phyloP scores from a whole-genome alignment of 2,888 invertebrate genomes.

The Amiota minor region DNA sequence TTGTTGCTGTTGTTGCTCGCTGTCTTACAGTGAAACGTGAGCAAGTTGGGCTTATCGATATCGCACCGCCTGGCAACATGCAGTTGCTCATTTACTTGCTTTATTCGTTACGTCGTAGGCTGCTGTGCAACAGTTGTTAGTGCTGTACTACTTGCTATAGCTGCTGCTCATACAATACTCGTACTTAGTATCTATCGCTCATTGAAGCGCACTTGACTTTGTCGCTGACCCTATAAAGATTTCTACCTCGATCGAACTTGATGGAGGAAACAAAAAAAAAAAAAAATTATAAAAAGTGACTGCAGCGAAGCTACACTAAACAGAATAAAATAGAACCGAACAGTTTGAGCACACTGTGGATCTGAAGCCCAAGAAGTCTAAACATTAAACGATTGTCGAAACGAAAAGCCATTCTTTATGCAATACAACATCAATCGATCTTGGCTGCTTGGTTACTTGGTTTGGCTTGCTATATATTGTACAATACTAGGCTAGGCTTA shows the following conservation, averaged over 20 bases:
- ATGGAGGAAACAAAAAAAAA: neutral
- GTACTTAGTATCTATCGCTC: conserved; percentile 10
- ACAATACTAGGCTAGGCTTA: too few relatives aligned
- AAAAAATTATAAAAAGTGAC: neutral
- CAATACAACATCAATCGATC: conserved; percentile 32
- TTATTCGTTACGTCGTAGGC: neutral
- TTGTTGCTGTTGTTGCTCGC: conserved; percentile 10
- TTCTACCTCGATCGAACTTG: conserved; percentile 40
- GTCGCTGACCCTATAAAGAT: conserved; percentile 60
- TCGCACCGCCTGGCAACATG: conserved; percentile 19
- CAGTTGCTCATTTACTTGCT: neutral
- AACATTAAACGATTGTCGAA: conserved; percentile 10
- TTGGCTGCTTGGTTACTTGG: neutral
- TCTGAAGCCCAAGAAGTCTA: neutral
- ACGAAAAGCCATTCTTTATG: neutral
- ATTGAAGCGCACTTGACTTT: conserved; percentile 57
- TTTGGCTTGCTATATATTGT: neutral
- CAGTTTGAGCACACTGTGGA: neutral
- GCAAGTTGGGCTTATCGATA: conserved; percentile 38
- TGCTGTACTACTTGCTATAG: conserved; percentile 31
- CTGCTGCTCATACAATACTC: conserved; percentile 36
- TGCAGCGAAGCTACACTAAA: neutral
- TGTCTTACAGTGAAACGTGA: conserved; percentile 37
- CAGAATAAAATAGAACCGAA: neutral
- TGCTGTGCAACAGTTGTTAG: conserved; percentile 20